Evolutionary conservation across 1,140 invertebrate species (phyloP), one percentile per base, ranked within the genome.

Genomic region (Riptortus pedestris): DNA sequence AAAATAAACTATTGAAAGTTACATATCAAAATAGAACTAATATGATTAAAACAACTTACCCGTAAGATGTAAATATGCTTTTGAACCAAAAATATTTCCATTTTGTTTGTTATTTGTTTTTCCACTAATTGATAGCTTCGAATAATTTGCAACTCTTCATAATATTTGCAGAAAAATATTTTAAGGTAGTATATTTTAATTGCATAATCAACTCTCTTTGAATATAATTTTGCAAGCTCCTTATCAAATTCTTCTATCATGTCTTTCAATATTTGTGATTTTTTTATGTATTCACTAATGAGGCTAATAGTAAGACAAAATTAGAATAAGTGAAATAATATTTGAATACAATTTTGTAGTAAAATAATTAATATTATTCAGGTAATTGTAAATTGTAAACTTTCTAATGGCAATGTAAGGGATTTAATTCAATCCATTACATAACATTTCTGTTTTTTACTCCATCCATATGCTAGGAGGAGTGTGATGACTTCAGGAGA

Each of bases 1-100:
- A n/a, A n/a, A n/a, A n/a, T n/a, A n/a, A n/a, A n/a, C n/a, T n/a
- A n/a, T n/a, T n/a, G n/a, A n/a, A n/a, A n/a, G n/a, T n/a, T n/a
- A n/a, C n/a, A n/a, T n/a, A n/a, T n/a, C n/a, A n/a, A n/a, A n/a
- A n/a, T 38, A 5, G 31, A 38, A 38, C 14, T 38, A 38, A 38
- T 38, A 38, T 7, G 5, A 38, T 38, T 5, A 38, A 38, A 14
- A 7, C 22, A 70, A 81, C 81, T 69, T 84, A 85, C 65, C 81
- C 81, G 28, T 28, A 61, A 61, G 55, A 57, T 33, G 33, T 38
- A 22, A 11, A 59, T 58, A 43, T 62, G 26, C 27, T 59, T 48
- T 29, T 51, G 24, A 38, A 57, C 29, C 3, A 63, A 26, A 26
- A 58, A 18, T 3, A 18, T 26, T 16, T 24, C 11, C 24, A 24